Conservation (phyloP, 2,888 invertebrate species). For the Biston stratarius region DNA sequence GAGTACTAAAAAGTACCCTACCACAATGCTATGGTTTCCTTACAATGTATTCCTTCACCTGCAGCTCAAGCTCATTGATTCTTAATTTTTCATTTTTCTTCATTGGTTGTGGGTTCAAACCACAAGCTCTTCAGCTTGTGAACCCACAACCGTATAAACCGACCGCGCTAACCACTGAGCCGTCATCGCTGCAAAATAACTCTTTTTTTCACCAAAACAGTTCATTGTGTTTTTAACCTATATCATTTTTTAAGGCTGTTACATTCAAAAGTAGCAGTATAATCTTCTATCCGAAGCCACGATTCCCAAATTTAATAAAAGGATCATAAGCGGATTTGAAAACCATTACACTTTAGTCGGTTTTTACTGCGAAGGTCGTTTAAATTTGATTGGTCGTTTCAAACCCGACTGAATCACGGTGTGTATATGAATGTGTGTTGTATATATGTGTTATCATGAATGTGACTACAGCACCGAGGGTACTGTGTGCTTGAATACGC, state of each 20-base stretch:
- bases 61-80: no score
- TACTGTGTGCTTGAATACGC: conserved; percentile 32
- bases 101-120: no score
- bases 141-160: no score
- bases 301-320: conserved; percentile 21
- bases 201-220: background rate
- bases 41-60: no score
- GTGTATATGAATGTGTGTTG: background rate
- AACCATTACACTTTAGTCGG: conserved; percentile 37
- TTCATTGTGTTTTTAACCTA: background rate
- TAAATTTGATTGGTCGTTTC: conserved; percentile 47
- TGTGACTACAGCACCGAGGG: conserved; percentile 14
- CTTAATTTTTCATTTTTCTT: no score
- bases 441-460: conserved; percentile 9
- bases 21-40: no score
- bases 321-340: conserved; percentile 31
- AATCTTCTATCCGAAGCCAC: conserved; percentile 8
- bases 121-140: no score
- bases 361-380: conserved; percentile 38
- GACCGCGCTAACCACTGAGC: no score
- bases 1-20: no score
- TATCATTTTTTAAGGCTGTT: no score
- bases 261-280: no score
- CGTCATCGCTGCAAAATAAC: no score
- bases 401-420: conserved; percentile 35